Conservation (phyloP, 2,888 invertebrate genomes). For the Oxycera nigricornis region DNA sequence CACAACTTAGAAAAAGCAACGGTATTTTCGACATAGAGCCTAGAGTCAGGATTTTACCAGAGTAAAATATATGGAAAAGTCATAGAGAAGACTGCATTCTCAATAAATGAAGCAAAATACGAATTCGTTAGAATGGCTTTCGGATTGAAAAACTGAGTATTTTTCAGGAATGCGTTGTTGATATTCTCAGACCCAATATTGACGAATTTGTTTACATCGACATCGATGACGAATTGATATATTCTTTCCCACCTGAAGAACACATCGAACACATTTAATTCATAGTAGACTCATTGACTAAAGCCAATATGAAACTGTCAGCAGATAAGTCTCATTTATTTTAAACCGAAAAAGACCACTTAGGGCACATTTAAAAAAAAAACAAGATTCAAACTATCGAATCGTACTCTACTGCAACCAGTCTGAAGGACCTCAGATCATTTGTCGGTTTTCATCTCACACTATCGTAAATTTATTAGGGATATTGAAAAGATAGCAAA, state of each 20-base stretch:
- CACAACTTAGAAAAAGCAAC: neutral
- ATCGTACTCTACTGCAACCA: too few species aligned
- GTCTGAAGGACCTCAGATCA: too few species aligned
- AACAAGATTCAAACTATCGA: too few species aligned
- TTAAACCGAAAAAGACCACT: too few species aligned
- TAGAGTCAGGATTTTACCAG: neutral
- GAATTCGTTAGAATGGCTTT: slow-evolving; percentile 42
- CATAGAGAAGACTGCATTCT: slow-evolving; percentile 4
- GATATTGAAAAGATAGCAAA: too few species aligned
- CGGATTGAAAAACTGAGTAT: slow-evolving; percentile 38
- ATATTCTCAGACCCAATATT: slow-evolving; percentile 32
- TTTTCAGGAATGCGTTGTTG: slow-evolving; percentile 39
- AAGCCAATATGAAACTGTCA: slow-evolving; percentile 48
- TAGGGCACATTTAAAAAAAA: too few species aligned
- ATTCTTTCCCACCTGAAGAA: slow-evolving; percentile 46
- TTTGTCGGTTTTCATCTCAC: too few species aligned
- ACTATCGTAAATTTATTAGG: too few species aligned
- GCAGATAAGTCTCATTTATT: too few species aligned
- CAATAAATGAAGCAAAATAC: slow-evolving; percentile 12
- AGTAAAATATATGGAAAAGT: neutral
- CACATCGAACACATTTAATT: slow-evolving; percentile 40
- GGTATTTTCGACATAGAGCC: neutral
- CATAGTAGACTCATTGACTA: slow-evolving; percentile 36
- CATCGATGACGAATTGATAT: slow-evolving; percentile 43
- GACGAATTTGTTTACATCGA: slow-evolving; percentile 48